These are phyloP conservation scores for Murina feae DNA, from an alignment of 2,113 vertebrate genomes.

Conservation along the genomic window DNA sequence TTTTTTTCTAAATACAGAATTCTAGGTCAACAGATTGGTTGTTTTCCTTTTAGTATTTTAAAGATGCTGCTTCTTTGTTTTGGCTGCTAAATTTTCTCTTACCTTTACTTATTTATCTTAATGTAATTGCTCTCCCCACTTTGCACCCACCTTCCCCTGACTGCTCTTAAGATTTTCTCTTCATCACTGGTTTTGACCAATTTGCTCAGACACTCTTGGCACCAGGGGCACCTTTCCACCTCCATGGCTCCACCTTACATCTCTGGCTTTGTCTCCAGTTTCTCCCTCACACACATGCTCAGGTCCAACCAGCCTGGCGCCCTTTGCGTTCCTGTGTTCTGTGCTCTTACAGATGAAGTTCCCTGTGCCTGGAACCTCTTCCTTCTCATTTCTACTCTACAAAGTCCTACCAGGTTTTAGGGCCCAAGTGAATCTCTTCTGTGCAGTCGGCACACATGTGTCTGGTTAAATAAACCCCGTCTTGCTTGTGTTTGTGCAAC, in stretches of 20 bases:
- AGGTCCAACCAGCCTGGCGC: neutral
- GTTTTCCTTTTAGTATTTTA: neutral
- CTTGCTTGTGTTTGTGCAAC: neutral
- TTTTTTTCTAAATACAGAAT: slow-evolving; percentile 4
- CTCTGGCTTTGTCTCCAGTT: neutral
- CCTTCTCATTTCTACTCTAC: neutral
- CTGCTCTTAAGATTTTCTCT: neutral
- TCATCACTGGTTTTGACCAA: neutral
- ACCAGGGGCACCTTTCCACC: neutral
- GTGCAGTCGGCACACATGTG: neutral
- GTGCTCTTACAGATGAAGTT: neutral
- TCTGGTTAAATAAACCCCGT: neutral
- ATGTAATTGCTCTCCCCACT: neutral
- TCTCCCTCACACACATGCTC: neutral
- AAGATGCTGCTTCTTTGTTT: neutral
- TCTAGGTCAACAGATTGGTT: neutral
- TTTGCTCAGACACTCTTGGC: neutral
- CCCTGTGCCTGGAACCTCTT: neutral
- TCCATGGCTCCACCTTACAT: neutral
- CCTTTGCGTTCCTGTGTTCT: neutral
- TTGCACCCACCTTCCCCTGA: neutral
- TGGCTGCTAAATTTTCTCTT: neutral
- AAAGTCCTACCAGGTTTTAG: neutral
- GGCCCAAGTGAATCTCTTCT: neutral
- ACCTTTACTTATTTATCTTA: neutral